Conservation (phyloP, 2,888 invertebrate species). For the Lamellibrachia columna region DNA sequence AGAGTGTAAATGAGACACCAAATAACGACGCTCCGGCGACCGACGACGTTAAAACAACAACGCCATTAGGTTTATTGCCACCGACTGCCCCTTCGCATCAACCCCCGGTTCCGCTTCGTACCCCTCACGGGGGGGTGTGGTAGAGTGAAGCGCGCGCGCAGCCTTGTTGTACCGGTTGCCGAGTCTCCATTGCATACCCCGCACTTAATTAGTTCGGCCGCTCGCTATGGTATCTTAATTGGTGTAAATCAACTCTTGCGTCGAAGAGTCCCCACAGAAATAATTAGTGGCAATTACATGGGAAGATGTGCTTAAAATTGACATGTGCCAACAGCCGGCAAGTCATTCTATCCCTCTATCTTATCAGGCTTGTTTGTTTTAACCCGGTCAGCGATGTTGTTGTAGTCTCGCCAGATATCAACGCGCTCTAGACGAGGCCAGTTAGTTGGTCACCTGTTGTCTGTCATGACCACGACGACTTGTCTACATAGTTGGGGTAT, state of each 20-base stretch:
- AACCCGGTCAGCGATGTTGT: neutral
- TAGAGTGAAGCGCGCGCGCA: neutral
- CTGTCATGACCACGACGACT: neutral
- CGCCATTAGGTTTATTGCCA: neutral
- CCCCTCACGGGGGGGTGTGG: neutral
- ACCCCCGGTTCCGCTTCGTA: neutral
- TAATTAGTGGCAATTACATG: neutral
- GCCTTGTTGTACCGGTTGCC: too few species aligned
- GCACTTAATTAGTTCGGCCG: neutral
- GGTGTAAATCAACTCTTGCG: neutral
- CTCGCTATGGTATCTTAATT: conserved; percentile 11
- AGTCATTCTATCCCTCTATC: neutral
- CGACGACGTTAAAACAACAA: neutral
- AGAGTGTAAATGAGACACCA: neutral
- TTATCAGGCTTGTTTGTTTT: conserved; percentile 5
- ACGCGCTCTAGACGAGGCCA: neutral
- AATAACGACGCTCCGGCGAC: neutral
- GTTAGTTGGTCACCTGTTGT: neutral
- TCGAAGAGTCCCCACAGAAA: neutral
- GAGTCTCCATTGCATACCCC: neutral
- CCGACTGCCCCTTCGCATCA: neutral
- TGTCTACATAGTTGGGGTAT: neutral
- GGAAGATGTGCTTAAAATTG: neutral
- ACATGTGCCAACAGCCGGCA: neutral
- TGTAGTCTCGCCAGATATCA: neutral